Evolutionary conservation across 2,888 invertebrate species (phyloP), one percentile per base, ranked within the genome.

Genomic region (Conops quadrifasciatus): DNA sequence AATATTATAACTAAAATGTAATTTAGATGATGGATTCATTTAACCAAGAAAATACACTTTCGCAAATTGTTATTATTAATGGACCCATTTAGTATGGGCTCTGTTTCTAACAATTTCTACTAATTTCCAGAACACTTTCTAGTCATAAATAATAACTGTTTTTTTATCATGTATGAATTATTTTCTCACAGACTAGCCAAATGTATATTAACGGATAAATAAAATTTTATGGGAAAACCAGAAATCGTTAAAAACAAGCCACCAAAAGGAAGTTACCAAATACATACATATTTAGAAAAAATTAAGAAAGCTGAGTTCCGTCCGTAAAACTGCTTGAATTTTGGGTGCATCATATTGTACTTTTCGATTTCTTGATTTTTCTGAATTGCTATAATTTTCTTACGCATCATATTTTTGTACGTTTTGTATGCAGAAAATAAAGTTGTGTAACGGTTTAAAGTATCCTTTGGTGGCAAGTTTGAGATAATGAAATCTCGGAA

Each of bases 131-230:
- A 53, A 21, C 53, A 11, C 45, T 45, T 64, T 43, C 63, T 53
- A 67, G 71, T 53, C 51, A 19, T 59, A 68, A 66, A 69, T 5
- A 19, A 16, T 45, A 36, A 16, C 49, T 49, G n/a, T 59, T 59
- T 11, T 16, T 59, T 2, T n/a, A 5, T 19, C 16, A 21, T 59
- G 16, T 59, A 16, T 19, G 21, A 56, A 56, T 56, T 56, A 24
- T 21, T 56, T 56, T 24, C 56, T 5, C 16, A 56, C 15, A 59
- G 59, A 9, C n/a, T 13, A 59, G 16, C 59, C 15, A 59, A 59
- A 59, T 24, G 2, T 59, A n/a, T n/a, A 36, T 59, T 59, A 30
- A 59, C 2, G 11, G 19, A n/a, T 49, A 49, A 49, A 13, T 19
- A 49, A 49, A 49, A 49, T 49, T 4, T 5, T 2, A 19, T 5